A percentile compares a stretch with the other conserved stretches of the same genome.
Evolutionary conservation across 2,888 invertebrate species (phyloP).

Genomic region (Margaritifera margaritifera): DNA sequence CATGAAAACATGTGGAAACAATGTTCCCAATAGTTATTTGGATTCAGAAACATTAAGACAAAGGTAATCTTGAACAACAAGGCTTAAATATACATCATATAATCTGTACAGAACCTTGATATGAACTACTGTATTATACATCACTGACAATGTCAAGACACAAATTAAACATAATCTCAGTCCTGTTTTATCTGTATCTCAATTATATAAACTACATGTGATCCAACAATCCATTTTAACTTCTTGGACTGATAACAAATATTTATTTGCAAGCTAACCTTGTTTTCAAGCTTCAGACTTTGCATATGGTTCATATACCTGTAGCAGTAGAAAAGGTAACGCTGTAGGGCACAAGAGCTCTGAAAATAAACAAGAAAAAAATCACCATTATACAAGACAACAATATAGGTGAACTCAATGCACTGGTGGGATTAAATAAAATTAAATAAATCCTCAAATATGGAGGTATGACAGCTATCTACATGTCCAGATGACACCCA

Average conservation of each 20-base stretch:
- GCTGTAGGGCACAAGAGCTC: conserved; percentile 91
- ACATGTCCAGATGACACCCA: background rate
- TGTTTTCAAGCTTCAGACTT: conserved; percentile 96
- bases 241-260: background rate
- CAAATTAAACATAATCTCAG: no score
- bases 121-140: background rate
- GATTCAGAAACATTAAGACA: no score
- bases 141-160: no score
- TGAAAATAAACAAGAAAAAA: conserved; percentile 39
- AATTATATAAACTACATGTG: no score
- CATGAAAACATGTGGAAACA: no score
- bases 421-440: background rate
- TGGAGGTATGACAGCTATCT: background rate
- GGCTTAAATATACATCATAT: no score
- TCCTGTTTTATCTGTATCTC: no score
- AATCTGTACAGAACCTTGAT: no score
- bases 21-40: no score
- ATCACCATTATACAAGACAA: background rate
- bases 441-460: background rate
- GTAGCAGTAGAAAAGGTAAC: conserved; percentile 98
- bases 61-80: no score
- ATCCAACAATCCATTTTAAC: no score
- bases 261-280: conserved; percentile 73
- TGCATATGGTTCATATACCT: conserved; percentile 99
- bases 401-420: background rate